Percentiles rank a stretch among this genome's conserved stretches.
These are phyloP conservation scores for Lochmaea crataegi DNA, from an alignment of 2,888 invertebrate genomes.

Conservation along the genomic window DNA sequence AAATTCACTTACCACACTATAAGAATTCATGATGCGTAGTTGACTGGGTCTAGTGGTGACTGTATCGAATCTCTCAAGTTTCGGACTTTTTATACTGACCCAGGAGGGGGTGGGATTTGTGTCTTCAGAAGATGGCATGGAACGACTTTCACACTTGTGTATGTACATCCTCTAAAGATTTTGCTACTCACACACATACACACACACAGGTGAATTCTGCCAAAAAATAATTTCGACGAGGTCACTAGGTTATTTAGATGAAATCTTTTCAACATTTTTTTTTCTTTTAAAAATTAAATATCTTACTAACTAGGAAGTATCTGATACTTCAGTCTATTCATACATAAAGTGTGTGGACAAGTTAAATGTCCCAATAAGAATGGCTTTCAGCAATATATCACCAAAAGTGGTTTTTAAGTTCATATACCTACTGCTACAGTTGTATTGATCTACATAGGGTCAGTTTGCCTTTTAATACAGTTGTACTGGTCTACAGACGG, in stretches of 20 bases:
- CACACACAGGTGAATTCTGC: conserved; percentile 42
- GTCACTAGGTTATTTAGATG: conserved; percentile 42
- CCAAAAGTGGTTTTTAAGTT: too few species aligned
- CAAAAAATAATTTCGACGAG: conserved; percentile 42
- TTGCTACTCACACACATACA: not conserved
- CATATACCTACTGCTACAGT: too few species aligned
- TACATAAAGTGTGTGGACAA: too few species aligned
- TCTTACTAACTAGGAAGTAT: too few species aligned
- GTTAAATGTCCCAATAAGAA: too few species aligned
- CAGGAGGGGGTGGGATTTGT: conserved; percentile 58
- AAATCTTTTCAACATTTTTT: not conserved
- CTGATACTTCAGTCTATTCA: too few species aligned
- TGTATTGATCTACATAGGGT: too few species aligned
- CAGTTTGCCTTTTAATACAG: too few species aligned
- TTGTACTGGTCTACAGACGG: too few species aligned
- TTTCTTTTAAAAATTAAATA: too few species aligned
- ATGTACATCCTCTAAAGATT: conserved; percentile 36
- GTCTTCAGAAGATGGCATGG: conserved; percentile 55
- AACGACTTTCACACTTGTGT: conserved; percentile 41
- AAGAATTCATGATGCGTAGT: conserved; percentile 66
- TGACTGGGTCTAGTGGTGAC: conserved; percentile 64
- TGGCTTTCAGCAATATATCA: too few species aligned
- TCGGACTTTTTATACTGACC: conserved; percentile 59
- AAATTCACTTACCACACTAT: conserved; percentile 64
- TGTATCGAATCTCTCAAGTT: conserved; percentile 57